A percentile compares a stretch with the other conserved stretches of the same genome.
These are phyloP conservation scores for Myopa testacea DNA, from an alignment of 2,888 invertebrate genomes.

Conservation along the genomic window DNA sequence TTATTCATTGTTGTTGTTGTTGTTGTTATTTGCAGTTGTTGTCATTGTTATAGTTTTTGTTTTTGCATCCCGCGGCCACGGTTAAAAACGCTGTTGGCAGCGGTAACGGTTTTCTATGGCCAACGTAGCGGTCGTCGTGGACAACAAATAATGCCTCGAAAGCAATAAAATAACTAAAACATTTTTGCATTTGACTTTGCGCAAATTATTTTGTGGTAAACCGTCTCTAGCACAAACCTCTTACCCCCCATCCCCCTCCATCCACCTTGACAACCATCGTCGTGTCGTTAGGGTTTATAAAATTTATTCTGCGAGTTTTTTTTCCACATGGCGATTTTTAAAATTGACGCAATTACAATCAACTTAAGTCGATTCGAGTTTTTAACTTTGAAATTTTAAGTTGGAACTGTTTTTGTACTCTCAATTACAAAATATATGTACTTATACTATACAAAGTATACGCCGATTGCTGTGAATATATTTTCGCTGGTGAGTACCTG, in stretches of 20 bases:
- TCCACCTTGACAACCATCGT: background rate
- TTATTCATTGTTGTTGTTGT: background rate
- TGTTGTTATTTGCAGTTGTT: background rate
- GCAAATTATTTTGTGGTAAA: background rate
- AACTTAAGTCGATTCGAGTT: too few species aligned
- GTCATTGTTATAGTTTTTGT: background rate
- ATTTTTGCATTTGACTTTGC: background rate
- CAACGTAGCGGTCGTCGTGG: background rate
- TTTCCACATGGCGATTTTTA: background rate
- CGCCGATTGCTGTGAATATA: too few species aligned
- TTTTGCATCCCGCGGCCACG: slow-evolving; percentile 21
- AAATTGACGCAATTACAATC: too few species aligned
- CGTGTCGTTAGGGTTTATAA: background rate
- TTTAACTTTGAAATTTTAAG: too few species aligned
- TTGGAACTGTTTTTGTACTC: too few species aligned
- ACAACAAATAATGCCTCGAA: background rate
- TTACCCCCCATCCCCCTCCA: background rate
- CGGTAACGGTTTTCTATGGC: background rate
- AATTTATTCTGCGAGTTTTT: background rate
- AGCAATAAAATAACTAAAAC: background rate
- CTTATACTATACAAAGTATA: too few species aligned
- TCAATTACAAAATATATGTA: too few species aligned
- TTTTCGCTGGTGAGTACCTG: too few species aligned
- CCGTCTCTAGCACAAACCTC: too few species aligned
- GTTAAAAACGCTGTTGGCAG: background rate